phyloP scores from a whole-genome alignment of 2,113 vertebrate genomes.

The Callionymus lyra region DNA sequence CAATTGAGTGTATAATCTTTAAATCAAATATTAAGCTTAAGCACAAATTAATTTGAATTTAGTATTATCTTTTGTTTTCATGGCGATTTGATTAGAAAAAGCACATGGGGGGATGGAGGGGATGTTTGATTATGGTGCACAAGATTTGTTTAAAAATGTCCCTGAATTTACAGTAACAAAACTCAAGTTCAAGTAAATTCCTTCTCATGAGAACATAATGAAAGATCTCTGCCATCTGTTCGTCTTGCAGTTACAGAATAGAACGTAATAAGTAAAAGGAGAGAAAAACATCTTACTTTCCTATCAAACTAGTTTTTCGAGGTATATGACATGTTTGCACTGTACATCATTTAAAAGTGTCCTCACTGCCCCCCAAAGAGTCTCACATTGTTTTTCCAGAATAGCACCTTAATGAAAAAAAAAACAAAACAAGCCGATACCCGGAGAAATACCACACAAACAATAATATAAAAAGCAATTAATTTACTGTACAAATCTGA shows the following conservation, averaged over 20 bases:
- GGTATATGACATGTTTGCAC: constrained; percentile 92
- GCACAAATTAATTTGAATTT: constrained; percentile 25
- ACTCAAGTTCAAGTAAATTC: constrained; percentile 83
- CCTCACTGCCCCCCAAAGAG: constrained; percentile 62
- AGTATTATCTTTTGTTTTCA: constrained; percentile 36
- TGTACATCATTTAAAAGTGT: constrained; percentile 81
- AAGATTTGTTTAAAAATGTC: constrained; percentile 82
- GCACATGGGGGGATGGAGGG: constrained; percentile 40
- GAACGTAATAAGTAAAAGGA: constrained; percentile 65
- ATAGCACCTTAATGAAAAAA: constrained; percentile 93
- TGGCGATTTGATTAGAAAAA: constrained; percentile 59
- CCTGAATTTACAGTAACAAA: constrained; percentile 89
- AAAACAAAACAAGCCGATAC: constrained; percentile 75
- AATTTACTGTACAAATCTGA: constrained; percentile 97
- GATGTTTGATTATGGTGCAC: constrained; percentile 74
- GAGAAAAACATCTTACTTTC: constrained; percentile 70
- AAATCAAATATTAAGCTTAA: constrained; percentile 37
- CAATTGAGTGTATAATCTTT: constrained; percentile 85
- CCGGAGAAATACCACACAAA: constrained; percentile 79
- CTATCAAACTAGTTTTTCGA: constrained; percentile 97
- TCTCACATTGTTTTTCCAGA: constrained; percentile 89
- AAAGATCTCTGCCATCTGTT: constrained; percentile 59
- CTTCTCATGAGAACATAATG: constrained; percentile 79
- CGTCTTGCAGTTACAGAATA: constrained; percentile 53
- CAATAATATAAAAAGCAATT: constrained; percentile 75